phyloP scores from a whole-genome alignment of 2,888 invertebrate species.

The Nomada hirtipes region DNA sequence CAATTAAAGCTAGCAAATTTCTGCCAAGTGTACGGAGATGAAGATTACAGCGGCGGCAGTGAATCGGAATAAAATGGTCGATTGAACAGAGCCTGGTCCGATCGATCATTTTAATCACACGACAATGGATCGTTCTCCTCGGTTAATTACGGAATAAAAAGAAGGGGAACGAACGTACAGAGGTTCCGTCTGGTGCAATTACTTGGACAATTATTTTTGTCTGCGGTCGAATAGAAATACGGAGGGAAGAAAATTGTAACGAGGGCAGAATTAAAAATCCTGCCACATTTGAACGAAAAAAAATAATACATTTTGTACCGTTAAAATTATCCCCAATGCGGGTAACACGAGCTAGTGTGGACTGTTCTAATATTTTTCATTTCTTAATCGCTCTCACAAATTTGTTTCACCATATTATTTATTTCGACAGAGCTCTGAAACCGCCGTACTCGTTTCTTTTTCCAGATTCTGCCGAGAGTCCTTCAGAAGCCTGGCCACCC shows the following conservation, averaged over 20 bases:
- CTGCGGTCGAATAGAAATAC: background rate
- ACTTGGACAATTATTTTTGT: conserved; percentile 17
- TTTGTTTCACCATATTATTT: too few relatives aligned
- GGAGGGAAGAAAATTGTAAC: too few relatives aligned
- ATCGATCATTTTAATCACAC: conserved; percentile 16
- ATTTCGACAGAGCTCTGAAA: too few relatives aligned
- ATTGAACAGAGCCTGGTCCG: background rate
- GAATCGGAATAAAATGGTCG: background rate
- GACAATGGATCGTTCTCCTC: conserved; percentile 1
- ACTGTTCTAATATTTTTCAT: too few relatives aligned
- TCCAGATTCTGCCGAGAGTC: conserved; percentile 3
- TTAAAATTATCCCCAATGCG: too few relatives aligned
- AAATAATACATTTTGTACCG: too few relatives aligned
- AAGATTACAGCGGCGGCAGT: background rate
- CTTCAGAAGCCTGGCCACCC: background rate
- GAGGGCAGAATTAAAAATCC: too few relatives aligned
- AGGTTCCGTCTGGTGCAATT: background rate
- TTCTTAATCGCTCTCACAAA: too few relatives aligned
- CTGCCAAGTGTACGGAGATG: background rate
- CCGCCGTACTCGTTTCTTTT: background rate
- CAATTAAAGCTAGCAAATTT: too few relatives aligned
- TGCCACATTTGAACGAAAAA: too few relatives aligned
- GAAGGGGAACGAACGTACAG: background rate
- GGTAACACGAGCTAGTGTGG: too few relatives aligned
- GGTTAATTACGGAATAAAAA: conserved; percentile 9